Conservation (phyloP, 2,113 vertebrate species). For the Ctenodactylus gundi region DNA sequence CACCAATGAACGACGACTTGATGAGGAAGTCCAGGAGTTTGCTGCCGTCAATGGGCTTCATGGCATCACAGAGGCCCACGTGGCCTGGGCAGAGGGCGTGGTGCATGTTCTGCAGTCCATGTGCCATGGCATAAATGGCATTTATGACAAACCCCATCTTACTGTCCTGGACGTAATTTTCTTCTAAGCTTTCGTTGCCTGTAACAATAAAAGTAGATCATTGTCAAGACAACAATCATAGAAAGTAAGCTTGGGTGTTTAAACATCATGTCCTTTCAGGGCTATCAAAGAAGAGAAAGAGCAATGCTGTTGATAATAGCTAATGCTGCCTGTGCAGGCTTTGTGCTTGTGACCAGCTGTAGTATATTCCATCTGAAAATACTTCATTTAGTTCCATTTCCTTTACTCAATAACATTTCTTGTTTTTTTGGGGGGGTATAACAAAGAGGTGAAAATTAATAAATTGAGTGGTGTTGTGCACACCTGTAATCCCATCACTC, state of each 20-base stretch:
- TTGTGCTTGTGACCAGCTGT: neutral
- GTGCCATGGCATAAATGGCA: constrained; percentile 98
- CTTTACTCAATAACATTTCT: constrained; percentile 24
- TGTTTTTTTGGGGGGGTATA: no score
- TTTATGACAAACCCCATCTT: constrained; percentile 99
- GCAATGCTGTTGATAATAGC: neutral
- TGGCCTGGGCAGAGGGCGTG: constrained; percentile 90
- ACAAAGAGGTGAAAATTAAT: constrained; percentile 25
- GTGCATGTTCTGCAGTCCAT: constrained; percentile 97
- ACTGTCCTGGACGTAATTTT: constrained; percentile 98
- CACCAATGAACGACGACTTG: constrained; percentile 93
- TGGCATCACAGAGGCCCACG: constrained; percentile 94
- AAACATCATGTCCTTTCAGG: neutral
- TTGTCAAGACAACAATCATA: neutral
- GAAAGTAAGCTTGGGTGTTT: neutral
- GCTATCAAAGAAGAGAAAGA: neutral
- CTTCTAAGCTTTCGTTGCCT: constrained; percentile 96
- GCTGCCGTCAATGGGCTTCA: constrained; percentile 97
- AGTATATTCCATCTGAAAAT: neutral
- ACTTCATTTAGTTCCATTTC: neutral
- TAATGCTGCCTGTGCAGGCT: neutral
- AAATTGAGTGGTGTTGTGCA: neutral
- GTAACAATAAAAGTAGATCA: constrained; percentile 40
- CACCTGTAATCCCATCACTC: neutral
- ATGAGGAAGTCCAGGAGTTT: constrained; percentile 96